Conservation (phyloP, 2,797 vertebrate genomes). For the Uromys caudimaculatus region DNA sequence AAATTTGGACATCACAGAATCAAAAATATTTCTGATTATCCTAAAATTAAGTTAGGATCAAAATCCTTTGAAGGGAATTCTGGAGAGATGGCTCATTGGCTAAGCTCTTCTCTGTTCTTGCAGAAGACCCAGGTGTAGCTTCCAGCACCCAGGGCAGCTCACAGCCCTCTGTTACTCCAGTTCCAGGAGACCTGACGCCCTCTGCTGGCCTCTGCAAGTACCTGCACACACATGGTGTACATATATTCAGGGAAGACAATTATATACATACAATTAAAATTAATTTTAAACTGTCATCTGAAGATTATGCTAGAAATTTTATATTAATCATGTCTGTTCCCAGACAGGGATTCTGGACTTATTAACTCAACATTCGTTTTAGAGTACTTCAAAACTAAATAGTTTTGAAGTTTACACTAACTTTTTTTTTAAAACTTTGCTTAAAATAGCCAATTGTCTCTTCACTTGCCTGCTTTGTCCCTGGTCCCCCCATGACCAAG, state of each 20-base stretch:
- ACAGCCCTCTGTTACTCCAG: neutral
- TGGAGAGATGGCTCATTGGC: neutral
- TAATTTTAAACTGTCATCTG: constrained; percentile 20
- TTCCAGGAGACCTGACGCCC: neutral
- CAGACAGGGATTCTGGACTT: neutral
- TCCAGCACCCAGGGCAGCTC: neutral
- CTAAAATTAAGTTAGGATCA: constrained; percentile 39
- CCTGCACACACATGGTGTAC: neutral
- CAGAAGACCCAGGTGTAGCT: neutral
- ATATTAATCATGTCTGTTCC: constrained; percentile 23
- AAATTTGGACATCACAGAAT: constrained; percentile 24
- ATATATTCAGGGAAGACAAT: neutral
- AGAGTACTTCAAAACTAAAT: no score
- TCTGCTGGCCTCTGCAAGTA: neutral
- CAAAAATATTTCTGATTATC: constrained; percentile 49
- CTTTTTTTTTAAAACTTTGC: neutral
- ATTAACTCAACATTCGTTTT: neutral
- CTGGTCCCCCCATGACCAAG: neutral
- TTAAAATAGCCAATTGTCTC: constrained; percentile 13
- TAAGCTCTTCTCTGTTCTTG: neutral
- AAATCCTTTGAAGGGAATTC: constrained; percentile 14
- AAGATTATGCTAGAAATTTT: constrained; percentile 31
- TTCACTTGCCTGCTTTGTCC: neutral
- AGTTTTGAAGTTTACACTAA: constrained; percentile 15
- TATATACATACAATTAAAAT: constrained; percentile 16